phyloP scores from a whole-genome alignment of 2,113 vertebrate species.

The Murina feae region DNA sequence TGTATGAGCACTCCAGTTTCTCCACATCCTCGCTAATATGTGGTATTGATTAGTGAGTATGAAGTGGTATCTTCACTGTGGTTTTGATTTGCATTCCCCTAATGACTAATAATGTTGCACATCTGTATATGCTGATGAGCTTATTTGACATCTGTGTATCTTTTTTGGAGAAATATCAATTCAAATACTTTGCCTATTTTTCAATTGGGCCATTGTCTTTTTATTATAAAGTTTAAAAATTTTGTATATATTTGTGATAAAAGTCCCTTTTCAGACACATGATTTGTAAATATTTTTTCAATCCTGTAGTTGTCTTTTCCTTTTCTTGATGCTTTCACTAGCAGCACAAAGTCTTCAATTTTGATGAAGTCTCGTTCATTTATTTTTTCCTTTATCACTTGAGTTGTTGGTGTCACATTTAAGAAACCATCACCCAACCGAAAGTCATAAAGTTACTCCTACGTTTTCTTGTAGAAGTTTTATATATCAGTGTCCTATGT shows the following conservation, averaged over 20 bases:
- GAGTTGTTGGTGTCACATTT: background rate
- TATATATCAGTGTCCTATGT: background rate
- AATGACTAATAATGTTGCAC: background rate
- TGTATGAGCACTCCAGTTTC: background rate
- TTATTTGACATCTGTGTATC: background rate
- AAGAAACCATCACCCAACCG: background rate
- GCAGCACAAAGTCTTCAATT: background rate
- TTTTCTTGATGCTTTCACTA: background rate
- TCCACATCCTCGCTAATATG: background rate
- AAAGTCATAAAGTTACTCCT: background rate
- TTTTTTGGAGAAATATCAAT: background rate
- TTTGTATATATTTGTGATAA: background rate
- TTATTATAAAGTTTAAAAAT: background rate
- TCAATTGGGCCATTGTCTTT: background rate
- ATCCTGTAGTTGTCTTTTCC: background rate
- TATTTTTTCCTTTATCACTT: background rate
- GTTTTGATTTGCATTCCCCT: background rate
- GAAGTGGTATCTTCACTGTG: background rate
- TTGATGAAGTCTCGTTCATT: background rate
- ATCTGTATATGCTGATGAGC: background rate
- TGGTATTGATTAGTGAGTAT: background rate
- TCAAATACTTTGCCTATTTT: background rate
- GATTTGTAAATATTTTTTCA: background rate
- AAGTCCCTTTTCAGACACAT: background rate
- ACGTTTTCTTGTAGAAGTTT: background rate